Conservation (phyloP, 2,113 vertebrate species). For the Apodemus speciosus region DNA sequence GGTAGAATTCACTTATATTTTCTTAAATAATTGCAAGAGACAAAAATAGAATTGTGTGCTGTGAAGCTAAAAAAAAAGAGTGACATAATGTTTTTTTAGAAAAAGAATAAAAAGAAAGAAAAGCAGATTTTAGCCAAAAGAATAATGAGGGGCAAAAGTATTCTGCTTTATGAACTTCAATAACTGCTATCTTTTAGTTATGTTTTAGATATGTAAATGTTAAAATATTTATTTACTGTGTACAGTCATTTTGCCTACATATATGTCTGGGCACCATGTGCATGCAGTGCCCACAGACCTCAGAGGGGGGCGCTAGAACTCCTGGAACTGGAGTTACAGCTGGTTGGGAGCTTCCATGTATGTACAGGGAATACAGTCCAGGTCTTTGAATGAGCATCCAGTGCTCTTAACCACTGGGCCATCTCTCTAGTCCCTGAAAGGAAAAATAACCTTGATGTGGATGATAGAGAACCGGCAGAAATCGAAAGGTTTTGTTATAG, state of each 20-base stretch:
- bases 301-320: background rate
- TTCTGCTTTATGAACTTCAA: constrained; percentile 24
- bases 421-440: background rate
- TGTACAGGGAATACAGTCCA: background rate
- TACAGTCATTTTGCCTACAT: background rate
- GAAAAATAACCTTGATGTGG: constrained; percentile 42
- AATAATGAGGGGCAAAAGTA: constrained; percentile 18
- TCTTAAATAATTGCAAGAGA: constrained; percentile 50
- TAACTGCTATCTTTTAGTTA: constrained; percentile 48
- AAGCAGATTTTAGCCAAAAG: constrained; percentile 40
- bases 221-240: constrained; percentile 8
- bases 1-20: background rate
- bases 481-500: background rate
- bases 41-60: background rate
- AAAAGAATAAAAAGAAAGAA: background rate
- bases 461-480: background rate
- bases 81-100: background rate
- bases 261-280: background rate
- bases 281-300: background rate
- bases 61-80: constrained; percentile 25
- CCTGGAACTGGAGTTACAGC: too few species aligned
- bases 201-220: constrained; percentile 47
- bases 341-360: background rate
- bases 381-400: background rate
- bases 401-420: background rate